Conservation (phyloP, 37 sponge, comb jelly and placozoan species). For the Ianthella basta region DNA sequence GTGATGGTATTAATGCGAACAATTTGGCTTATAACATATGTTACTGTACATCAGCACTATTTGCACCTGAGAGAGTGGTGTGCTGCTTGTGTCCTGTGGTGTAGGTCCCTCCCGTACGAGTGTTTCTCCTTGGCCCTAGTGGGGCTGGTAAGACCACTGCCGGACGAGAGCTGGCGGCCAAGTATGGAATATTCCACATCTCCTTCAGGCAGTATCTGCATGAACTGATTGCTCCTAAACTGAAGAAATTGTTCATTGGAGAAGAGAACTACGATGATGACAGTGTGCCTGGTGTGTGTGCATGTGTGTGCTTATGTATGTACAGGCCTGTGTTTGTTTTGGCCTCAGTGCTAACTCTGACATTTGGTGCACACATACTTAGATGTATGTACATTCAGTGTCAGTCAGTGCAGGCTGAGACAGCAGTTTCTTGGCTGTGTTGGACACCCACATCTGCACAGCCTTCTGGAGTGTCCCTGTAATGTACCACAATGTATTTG, state of each 20-base stretch:
- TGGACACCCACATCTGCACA: too few species aligned
- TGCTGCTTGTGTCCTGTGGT: neutral
- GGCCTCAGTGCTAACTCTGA: neutral
- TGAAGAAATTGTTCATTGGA: conserved; percentile 61
- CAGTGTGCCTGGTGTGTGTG: conserved; percentile 14
- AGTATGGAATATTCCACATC: conserved; percentile 89
- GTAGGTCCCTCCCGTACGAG: conserved; percentile 85
- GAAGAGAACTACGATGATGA: conserved; percentile 24
- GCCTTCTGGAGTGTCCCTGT: too few species aligned
- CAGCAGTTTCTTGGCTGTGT: too few species aligned
- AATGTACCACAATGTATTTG: too few species aligned
- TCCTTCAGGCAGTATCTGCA: conserved; percentile 87
- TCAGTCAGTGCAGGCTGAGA: too few species aligned
- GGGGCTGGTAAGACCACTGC: conserved; percentile 91
- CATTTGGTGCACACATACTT: neutral
- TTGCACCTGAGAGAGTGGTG: neutral
- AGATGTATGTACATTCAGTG: neutral
- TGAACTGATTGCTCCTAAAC: conserved; percentile 78
- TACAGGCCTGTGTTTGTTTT: neutral
- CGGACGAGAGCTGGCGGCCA: conserved; percentile 71
- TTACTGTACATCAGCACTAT: neutral
- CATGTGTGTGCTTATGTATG: conserved; percentile 12
- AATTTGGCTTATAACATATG: too few species aligned
- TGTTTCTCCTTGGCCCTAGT: conserved; percentile 88
- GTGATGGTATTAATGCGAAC: too few species aligned